These are phyloP conservation scores for Phrynocephalus guinanensis DNA, from an alignment of 2,797 vertebrate species.

Conservation along the genomic window DNA sequence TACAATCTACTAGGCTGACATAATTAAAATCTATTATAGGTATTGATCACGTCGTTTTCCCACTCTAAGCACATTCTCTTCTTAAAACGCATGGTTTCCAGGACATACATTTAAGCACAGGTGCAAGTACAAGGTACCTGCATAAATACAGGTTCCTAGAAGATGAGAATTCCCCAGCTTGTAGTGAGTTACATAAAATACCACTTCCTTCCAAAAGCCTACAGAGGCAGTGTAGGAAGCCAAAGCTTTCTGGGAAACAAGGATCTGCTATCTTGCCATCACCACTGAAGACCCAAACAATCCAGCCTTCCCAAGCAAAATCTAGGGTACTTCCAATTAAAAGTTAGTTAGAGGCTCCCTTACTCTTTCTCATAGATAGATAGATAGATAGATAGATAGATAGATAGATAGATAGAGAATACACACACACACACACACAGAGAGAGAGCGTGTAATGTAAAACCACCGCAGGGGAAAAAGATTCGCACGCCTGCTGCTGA, in stretches of 20 bases:
- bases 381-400: too few relatives aligned
- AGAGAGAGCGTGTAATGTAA: background rate
- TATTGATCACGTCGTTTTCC: background rate
- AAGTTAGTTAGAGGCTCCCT: too few relatives aligned
- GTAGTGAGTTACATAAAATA: background rate
- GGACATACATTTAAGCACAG: background rate
- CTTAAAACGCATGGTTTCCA: background rate
- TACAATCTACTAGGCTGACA: background rate
- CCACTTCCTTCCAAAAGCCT: background rate
- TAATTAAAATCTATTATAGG: slow-evolving; percentile 8
- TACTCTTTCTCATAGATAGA: too few relatives aligned
- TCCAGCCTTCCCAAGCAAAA: background rate
- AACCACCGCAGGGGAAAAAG: background rate
- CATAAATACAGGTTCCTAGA: background rate
- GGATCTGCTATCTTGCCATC: background rate
- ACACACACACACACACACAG: background rate
- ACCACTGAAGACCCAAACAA: background rate
- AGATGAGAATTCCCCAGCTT: background rate
- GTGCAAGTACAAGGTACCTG: too few relatives aligned
- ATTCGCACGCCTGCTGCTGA: background rate
- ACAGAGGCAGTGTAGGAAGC: background rate
- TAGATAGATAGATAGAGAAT: background rate
- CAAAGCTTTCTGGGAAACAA: background rate
- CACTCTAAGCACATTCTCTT: background rate
- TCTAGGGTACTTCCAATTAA: background rate